Base-by-base conservation (phyloP, 2,113 vertebrate species). In the Anolis sagrei region DNA sequence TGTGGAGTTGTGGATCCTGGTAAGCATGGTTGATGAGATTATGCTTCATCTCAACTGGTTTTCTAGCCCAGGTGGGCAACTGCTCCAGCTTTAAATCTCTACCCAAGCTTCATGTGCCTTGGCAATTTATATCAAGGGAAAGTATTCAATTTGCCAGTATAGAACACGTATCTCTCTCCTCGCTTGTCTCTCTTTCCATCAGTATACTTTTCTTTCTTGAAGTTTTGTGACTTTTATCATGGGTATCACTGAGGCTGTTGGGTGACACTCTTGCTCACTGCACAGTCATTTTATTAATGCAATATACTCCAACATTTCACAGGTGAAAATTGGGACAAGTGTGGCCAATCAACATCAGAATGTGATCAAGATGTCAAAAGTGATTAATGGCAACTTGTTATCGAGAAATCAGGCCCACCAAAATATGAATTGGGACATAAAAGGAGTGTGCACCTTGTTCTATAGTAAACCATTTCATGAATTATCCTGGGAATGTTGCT, bases 81-180 rank as follows among this genome's bases (percentile, higher is more conserved):
- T 44, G 16, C 69, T 76, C 1, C 0, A 10, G 36, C 18, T 5
- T 74, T 34, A 5, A 0, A 2, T 83, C 79, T 89, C 76, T 82
- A 70, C 19, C 58, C 49, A 76, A 18, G 61, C 11, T 68, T n/a
- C 36, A 36, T 1, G n/a, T 68, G 18, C 11, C 1, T 7, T 1
- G 4, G 62, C 48, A 74, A 86, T 76, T 87, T 88, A 61, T 66
- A 29, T 25, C 14, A 88, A 80, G 21, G n/a, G 86, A 78, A 36
- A 16, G 7, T 18, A 19, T 13, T 8, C 48, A 32, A 34, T 49
- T 76, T 51, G 1, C 5, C 44, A 76, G 27, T 23, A 2, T 23
- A 14, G 44, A 5, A 76, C 23, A 14, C 39, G 2, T 23, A 9
- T 48, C 21, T 51, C 10, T 48, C 21, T 51, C 32, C 19, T 7